Evolutionary conservation across 2,797 vertebrate genomes (phyloP).

Genomic region (Parauchenoglanis punctatus): DNA sequence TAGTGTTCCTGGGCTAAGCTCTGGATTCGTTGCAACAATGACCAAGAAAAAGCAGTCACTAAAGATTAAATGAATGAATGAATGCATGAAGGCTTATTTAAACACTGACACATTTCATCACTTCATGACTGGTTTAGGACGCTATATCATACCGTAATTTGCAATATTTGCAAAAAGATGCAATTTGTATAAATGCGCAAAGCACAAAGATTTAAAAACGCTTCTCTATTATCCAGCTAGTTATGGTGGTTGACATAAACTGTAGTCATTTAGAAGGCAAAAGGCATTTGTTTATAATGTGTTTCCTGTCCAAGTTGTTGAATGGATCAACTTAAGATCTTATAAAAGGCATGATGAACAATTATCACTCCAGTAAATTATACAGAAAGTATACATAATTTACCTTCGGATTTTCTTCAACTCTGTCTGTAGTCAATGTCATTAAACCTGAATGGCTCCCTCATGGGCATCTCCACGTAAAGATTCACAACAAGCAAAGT

Average conservation of each 20-base stretch:
- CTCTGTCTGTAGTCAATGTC: constrained; percentile 12
- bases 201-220: background rate
- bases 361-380: background rate
- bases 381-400: background rate
- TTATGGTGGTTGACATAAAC: background rate
- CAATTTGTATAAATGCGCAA: background rate
- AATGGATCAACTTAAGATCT: background rate
- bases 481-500: constrained; percentile 30
- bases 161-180: background rate
- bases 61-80: background rate
- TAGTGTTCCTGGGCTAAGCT: background rate
- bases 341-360: background rate
- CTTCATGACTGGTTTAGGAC: no score
- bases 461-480: constrained; percentile 27
- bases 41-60: background rate
- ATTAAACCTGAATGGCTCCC: constrained; percentile 26
- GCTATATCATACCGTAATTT: background rate
- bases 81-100: background rate
- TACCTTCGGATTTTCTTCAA: background rate
- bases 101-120: background rate
- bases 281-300: background rate
- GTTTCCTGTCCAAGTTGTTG: background rate
- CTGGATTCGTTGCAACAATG: background rate
- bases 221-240: background rate
- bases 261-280: background rate